A percentile compares a stretch with the other conserved stretches of the same genome.
phyloP scores from a whole-genome alignment of 92 coral and sea anemone species.

The Epizoanthus scotinus region DNA sequence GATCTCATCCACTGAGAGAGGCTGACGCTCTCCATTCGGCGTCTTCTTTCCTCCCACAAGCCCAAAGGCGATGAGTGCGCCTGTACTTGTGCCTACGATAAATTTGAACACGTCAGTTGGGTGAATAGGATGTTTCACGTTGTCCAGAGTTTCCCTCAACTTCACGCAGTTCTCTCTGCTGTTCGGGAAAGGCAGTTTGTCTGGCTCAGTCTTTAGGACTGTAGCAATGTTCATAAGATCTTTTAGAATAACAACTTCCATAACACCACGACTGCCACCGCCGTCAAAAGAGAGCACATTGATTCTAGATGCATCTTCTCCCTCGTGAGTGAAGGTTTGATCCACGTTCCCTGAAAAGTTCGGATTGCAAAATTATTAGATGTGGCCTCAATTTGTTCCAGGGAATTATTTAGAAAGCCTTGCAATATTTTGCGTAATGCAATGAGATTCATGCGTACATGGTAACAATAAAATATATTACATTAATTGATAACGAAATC shows the following conservation, averaged over 20 bases:
- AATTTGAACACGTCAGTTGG: constrained; percentile 37
- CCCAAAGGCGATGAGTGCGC: constrained; percentile 47
- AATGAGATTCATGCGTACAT: too few relatives aligned
- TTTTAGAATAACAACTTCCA: constrained; percentile 31
- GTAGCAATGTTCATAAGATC: constrained; percentile 31
- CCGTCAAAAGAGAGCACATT: constrained; percentile 31
- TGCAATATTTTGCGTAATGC: too few relatives aligned
- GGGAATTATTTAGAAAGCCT: too few relatives aligned
- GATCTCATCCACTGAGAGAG: constrained; percentile 15
- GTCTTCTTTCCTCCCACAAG: constrained; percentile 37
- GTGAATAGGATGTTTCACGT: constrained; percentile 30
- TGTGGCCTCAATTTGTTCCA: too few relatives aligned
- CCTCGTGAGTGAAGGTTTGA: too few relatives aligned
- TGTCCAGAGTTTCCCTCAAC: not conserved
- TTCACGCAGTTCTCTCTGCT: not conserved
- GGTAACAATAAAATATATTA: too few relatives aligned
- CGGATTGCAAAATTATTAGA: too few relatives aligned
- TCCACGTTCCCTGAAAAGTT: too few relatives aligned
- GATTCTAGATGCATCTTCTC: too few relatives aligned
- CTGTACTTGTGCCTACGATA: constrained; percentile 45
- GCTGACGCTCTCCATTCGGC: not conserved
- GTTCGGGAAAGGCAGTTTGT: not conserved
- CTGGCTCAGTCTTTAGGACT: not conserved
- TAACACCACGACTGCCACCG: constrained; percentile 42
- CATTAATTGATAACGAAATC: too few relatives aligned